These are phyloP conservation scores for Julus scanicus DNA, from an alignment of 2,888 invertebrate genomes.

Conservation along the genomic window DNA sequence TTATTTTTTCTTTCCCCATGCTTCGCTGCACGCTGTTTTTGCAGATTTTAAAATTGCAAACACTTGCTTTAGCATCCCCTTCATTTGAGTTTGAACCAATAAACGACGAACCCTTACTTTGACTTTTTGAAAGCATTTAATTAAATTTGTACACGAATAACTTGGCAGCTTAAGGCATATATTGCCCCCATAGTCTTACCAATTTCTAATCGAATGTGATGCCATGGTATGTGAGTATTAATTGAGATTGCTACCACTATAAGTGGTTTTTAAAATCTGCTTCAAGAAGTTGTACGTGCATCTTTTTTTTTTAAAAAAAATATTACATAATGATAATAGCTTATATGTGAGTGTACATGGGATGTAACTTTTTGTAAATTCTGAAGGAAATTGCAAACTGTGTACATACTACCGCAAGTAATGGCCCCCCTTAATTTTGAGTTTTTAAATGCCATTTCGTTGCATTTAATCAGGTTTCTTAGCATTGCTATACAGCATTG, in stretches of 20 bases:
- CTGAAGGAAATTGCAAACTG: too few relatives aligned
- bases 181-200: background rate
- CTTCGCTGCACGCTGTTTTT: background rate
- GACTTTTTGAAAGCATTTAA: background rate
- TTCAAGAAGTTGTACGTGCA: background rate
- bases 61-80: background rate
- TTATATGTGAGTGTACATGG: background rate
- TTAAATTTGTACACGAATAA: background rate
- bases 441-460: background rate
- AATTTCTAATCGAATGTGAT: background rate
- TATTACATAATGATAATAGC: background rate
- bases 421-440: background rate
- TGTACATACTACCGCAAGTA: background rate
- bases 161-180: background rate
- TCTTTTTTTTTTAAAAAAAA: background rate
- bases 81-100: background rate
- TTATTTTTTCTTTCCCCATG: too few relatives aligned
- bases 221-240: background rate
- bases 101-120: background rate
- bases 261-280: background rate
- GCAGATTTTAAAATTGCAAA: background rate
- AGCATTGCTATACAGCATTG: background rate
- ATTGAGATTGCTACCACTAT: background rate
- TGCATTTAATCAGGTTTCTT: conserved; percentile 12
- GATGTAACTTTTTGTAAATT: background rate